Conservation (phyloP, 2,797 vertebrate genomes). For the Ciconia nigra region DNA sequence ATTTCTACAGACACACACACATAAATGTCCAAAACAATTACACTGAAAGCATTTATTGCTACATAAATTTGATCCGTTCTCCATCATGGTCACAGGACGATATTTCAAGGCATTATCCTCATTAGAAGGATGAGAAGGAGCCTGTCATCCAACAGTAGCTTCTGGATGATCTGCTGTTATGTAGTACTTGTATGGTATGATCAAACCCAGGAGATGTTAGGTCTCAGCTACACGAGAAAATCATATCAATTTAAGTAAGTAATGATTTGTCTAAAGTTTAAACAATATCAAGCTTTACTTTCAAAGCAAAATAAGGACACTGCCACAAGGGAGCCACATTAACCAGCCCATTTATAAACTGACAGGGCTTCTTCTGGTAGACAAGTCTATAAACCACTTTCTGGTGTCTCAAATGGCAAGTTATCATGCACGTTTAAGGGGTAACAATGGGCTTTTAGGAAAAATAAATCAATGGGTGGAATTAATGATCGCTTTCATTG, state of each 20-base stretch:
- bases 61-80: neutral
- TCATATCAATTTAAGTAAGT: neutral
- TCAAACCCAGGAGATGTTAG: neutral
- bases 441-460: constrained; percentile 33
- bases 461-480: constrained; percentile 30
- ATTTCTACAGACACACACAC: neutral
- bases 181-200: neutral
- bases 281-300: neutral
- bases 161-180: neutral
- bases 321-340: neutral
- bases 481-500: constrained; percentile 1
- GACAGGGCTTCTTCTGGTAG: neutral
- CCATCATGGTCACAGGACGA: neutral
- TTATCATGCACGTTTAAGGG: neutral
- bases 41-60: neutral
- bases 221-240: neutral
- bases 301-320: constrained; percentile 29
- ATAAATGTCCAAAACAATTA: neutral
- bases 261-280: neutral
- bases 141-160: neutral
- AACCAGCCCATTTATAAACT: neutral
- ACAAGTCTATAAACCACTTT: neutral
- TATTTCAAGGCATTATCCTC: neutral
- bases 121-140: neutral
- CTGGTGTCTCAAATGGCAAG: constrained; percentile 19